Evolutionary conservation across 1,140 invertebrate species (phyloP).

Genomic region (Brachionus asplanchnoidis): DNA sequence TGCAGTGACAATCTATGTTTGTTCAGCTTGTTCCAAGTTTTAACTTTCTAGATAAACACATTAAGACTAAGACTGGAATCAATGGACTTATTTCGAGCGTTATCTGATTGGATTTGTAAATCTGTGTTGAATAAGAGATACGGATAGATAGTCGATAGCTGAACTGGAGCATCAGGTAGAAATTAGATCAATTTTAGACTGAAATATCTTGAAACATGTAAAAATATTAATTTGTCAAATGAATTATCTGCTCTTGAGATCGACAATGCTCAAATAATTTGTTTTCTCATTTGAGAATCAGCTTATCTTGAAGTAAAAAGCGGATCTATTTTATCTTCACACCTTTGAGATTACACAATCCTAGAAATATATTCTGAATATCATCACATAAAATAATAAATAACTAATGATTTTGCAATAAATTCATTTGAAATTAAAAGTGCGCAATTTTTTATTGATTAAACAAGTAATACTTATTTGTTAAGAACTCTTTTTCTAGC

Average conservation of each 20-base stretch:
- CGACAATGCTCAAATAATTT: background rate
- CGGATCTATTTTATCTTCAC: conserved; percentile 27
- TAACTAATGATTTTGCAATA: no score
- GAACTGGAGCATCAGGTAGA: background rate
- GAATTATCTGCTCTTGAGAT: background rate
- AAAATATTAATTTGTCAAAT: background rate
- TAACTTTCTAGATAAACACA: background rate
- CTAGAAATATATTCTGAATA: background rate
- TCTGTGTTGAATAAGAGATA: background rate
- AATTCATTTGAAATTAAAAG: no score
- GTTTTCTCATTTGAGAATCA: background rate
- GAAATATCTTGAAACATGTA: background rate
- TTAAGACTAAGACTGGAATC: background rate
- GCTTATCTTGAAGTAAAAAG: background rate
- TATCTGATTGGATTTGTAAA: background rate
- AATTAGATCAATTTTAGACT: background rate
- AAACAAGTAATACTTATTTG: no score
- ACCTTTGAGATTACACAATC: background rate
- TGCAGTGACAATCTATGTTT: background rate
- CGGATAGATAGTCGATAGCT: background rate
- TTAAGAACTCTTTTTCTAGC: no score
- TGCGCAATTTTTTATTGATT: no score
- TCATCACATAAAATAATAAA: background rate
- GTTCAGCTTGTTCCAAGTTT: conserved; percentile 7
- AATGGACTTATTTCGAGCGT: background rate